Evolutionary conservation across 1,140 invertebrate species (phyloP), one percentile per base, ranked within the genome.

Genomic region (Phenacoccus solenopsis): DNA sequence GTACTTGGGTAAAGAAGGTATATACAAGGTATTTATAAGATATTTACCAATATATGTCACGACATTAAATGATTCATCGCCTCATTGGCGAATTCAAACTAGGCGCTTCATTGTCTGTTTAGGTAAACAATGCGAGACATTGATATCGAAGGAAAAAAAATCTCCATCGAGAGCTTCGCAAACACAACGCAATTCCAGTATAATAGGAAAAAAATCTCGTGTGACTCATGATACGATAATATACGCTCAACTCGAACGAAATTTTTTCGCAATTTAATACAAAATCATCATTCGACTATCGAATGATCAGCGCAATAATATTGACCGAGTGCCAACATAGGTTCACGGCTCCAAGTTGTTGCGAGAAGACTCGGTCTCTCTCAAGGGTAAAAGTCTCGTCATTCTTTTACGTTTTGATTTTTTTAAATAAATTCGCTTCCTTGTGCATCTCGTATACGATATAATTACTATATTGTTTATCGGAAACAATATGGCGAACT

Each of bases 241-340:
- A n/a, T 49, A n/a, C 38, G 38, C 20, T 32, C 30, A 7, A 49
- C 38, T n/a, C 38, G 13, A 16, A 49, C 12, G 20, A 49, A 32
- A 49, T 49, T 49, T n/a, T n/a, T 49, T 49, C 38, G 38, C 38
- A 49, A 49, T 49, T 49, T 49, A 49, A 49, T 49, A n/a, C n/a
- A 16, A 49, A 49, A 49, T 49, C 13, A 49, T 49, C 38, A 49
- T 10, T 16, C 38, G 38, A n/a, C 38, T 10, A 49, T 49, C 38
- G 20, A 49, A 49, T 49, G 38, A 49, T 49, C 38, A 49, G 38
- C 16, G 38, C 16, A 49, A 49, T 49, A 16, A 49, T 49, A 49
- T 49, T 49, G 38, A 49, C 20, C 38, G 20, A 49, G 38, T 49
- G 38, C 38, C 38, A 49, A 49, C 12, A 49, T 49, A 49, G 38